Conservation (phyloP, 2,113 vertebrate species). For the Blennius ocellaris region DNA sequence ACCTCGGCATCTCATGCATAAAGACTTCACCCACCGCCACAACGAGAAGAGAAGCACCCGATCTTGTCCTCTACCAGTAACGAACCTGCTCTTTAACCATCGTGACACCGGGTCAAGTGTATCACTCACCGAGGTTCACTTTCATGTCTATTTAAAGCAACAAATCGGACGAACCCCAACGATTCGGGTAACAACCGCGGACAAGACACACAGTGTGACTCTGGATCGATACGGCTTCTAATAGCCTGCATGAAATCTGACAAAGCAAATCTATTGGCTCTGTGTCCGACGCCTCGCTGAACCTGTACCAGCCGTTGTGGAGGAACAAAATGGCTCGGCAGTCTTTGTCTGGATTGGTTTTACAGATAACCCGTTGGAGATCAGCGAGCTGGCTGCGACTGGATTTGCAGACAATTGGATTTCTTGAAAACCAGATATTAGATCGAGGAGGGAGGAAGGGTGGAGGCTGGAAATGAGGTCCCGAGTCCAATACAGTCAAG, state of each 20-base stretch:
- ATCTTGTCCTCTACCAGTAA: constrained; percentile 9
- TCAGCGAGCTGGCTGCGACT: too few species aligned
- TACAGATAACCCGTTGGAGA: too few species aligned
- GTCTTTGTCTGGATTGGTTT: too few species aligned
- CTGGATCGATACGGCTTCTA: constrained; percentile 11
- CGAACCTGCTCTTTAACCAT: constrained; percentile 28
- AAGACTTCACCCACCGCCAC: neutral
- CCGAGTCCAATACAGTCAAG: too few species aligned
- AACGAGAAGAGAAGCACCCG: neutral
- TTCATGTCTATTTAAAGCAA: constrained; percentile 11
- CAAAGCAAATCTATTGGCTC: constrained; percentile 5
- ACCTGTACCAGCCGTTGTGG: constrained; percentile 1
- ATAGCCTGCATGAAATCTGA: too few species aligned
- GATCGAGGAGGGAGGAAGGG: too few species aligned
- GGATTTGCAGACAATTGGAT: too few species aligned
- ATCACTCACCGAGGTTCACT: constrained; percentile 2
- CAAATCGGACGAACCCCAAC: neutral
- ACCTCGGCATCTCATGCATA: rapidly evolving
- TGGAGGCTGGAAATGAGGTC: too few species aligned
- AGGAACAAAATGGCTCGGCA: constrained; percentile 8
- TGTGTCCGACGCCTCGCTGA: constrained; percentile 24
- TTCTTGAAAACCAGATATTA: too few species aligned
- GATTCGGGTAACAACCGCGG: neutral
- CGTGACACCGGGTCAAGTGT: constrained; percentile 33
- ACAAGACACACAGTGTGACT: too few species aligned